A percentile compares a stretch with the other conserved stretches of the same genome.
Evolutionary conservation across 2,888 invertebrate species (phyloP).

Genomic region (Nemotelus nigrinus): DNA sequence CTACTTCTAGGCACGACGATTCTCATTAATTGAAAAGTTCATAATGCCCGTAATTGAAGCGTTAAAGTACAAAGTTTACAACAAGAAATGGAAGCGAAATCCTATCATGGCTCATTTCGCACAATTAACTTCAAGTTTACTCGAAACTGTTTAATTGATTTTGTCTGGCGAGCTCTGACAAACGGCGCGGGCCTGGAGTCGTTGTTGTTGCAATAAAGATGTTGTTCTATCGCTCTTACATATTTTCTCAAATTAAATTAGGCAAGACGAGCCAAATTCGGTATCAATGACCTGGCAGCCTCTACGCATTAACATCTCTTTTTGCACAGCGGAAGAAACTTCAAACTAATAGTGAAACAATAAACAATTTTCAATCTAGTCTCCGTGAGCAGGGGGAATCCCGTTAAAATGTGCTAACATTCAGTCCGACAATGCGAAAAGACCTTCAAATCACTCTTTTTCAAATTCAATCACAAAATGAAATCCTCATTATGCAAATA

Average conservation of each 20-base stretch:
- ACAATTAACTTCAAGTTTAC: conserved; percentile 35
- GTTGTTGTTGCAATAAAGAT: too few species aligned
- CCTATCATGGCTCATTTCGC: conserved; percentile 41
- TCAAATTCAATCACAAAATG: conserved; percentile 27
- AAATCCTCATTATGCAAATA: conserved; percentile 10
- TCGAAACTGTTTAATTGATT: conserved; percentile 27
- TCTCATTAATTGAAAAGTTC: conserved; percentile 39
- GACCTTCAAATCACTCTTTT: not conserved
- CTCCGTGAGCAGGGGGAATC: too few species aligned
- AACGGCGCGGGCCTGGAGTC: not conserved
- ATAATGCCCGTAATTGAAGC: conserved; percentile 35
- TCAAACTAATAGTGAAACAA: too few species aligned
- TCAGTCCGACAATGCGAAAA: too few species aligned
- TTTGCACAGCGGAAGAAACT: too few species aligned
- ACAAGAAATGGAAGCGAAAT: conserved; percentile 29
- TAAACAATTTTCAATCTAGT: too few species aligned
- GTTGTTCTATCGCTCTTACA: too few species aligned
- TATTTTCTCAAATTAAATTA: too few species aligned
- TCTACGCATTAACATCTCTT: too few species aligned
- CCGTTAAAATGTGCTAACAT: too few species aligned
- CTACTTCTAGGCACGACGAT: not conserved
- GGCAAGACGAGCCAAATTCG: too few species aligned
- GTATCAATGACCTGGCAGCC: too few species aligned
- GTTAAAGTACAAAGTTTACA: conserved; percentile 35
- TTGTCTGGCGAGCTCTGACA: conserved; percentile 7